Base-by-base conservation (phyloP, 2,113 vertebrate genomes). In the Macheiramphus alcinus region DNA sequence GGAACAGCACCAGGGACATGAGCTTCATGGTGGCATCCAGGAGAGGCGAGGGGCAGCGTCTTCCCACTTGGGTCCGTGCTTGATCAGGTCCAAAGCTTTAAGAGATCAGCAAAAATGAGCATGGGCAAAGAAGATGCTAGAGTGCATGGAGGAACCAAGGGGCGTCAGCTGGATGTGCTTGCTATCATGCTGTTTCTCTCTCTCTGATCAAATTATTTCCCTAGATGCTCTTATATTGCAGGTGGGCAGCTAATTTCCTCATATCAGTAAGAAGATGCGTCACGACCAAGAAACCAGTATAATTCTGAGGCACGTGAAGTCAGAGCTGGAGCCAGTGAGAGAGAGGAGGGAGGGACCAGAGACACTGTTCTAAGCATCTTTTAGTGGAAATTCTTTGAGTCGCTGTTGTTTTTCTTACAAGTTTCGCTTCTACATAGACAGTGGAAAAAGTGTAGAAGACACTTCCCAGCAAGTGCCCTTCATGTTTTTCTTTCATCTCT, bases 381-480 rank as follows among this genome's bases (percentile, higher is more conserved):
- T 94, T 84, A 94, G 93, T 97, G 97, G 97, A 98, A 98, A 98
- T 79, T 96, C 89, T 98, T 88, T 83, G 75, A 86, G 86, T 92
- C 38, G 90, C 86, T 95, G 93, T 97, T 98, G 96, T 98, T 98
- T 97, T 98, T 97, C 92, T 97, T 76, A 67, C 93, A 55, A 6
- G 96, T 98, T 98, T 98, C 88, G 73, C 94, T 98, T 97, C 97
- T 94, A 88, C 40, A 59, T 10, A 97, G 94, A 80, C 87, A 96
- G 90, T 97, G 98, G 98, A 98, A 98, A 98, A 97, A 97, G 83
- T 97, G 95, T 94, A 97, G 97, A 98, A 97, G 97, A 75, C 94
- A 97, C 96, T 98, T 98, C 98, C 98, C 98, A 98, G 98, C 97
- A 98, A 97, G 94, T 91, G 48, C 91, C 86, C 89, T 94, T 95